These are phyloP conservation scores for Meta bourneti DNA, from an alignment of 2,888 invertebrate genomes.

Conservation along the genomic window DNA sequence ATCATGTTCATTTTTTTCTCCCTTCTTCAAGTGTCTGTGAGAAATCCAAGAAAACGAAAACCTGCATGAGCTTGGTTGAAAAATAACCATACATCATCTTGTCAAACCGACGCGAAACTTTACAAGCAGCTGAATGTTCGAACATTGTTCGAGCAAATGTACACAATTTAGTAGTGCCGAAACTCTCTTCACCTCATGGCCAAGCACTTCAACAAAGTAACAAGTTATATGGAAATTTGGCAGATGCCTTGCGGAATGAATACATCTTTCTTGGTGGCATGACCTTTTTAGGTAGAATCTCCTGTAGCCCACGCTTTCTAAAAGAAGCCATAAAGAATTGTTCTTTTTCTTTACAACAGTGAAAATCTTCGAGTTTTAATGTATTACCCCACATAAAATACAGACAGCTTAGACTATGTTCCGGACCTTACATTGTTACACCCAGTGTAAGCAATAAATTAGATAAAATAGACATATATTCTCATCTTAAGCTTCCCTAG, in stretches of 20 bases:
- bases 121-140: background rate
- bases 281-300: background rate
- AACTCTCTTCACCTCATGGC: background rate
- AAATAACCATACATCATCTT: background rate
- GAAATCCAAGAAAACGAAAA: background rate
- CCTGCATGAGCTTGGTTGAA: background rate
- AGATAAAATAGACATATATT: no score
- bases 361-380: background rate
- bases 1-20: background rate
- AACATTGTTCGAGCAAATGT: background rate
- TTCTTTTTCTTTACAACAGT: background rate
- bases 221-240: background rate
- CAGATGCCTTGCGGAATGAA: background rate
- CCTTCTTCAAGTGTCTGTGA: background rate
- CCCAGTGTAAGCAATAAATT: no score
- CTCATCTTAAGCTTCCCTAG: no score
- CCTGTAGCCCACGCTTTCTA: background rate
- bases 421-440: no score
- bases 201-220: background rate
- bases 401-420: background rate
- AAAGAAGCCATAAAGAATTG: background rate
- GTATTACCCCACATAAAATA: background rate
- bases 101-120: background rate
- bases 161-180: background rate
- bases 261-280: background rate